These are phyloP conservation scores for Arothron firmamentum DNA, from an alignment of 2,113 vertebrate species.

Conservation along the genomic window DNA sequence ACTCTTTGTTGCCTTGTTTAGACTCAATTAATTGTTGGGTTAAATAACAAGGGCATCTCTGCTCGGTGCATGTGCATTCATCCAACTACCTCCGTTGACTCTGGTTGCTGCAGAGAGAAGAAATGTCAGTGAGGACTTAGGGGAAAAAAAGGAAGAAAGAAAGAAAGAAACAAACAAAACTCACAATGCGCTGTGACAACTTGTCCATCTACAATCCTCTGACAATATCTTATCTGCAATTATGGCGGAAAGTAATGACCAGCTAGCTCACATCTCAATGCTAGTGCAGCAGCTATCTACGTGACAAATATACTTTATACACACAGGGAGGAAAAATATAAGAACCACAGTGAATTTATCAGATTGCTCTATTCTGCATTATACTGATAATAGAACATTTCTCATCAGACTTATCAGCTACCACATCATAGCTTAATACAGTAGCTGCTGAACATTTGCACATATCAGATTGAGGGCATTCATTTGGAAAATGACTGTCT, in stretches of 20 bases:
- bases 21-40: no score
- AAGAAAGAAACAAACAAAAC: not conserved
- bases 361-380: slow-evolving; percentile 48
- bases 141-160: not conserved
- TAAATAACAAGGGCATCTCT: no score
- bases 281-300: no score
- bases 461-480: slow-evolving; percentile 56
- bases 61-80: no score
- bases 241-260: no score
- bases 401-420: slow-evolving; percentile 50
- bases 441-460: slow-evolving; percentile 57
- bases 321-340: slow-evolving; percentile 9
- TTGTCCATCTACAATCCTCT: no score
- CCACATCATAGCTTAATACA: slow-evolving; percentile 49
- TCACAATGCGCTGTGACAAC: no score
- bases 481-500: slow-evolving; percentile 59
- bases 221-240: no score
- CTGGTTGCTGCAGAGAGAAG: no score
- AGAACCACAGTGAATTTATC: slow-evolving; percentile 44
- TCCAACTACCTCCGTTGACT: no score
- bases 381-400: slow-evolving; percentile 46
- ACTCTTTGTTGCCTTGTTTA: not conserved
- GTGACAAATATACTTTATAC: no score
- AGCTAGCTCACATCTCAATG: no score
- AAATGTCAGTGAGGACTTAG: not conserved